Base-by-base conservation (phyloP, 2,797 vertebrate species). In the Enteromius radiatus region DNA sequence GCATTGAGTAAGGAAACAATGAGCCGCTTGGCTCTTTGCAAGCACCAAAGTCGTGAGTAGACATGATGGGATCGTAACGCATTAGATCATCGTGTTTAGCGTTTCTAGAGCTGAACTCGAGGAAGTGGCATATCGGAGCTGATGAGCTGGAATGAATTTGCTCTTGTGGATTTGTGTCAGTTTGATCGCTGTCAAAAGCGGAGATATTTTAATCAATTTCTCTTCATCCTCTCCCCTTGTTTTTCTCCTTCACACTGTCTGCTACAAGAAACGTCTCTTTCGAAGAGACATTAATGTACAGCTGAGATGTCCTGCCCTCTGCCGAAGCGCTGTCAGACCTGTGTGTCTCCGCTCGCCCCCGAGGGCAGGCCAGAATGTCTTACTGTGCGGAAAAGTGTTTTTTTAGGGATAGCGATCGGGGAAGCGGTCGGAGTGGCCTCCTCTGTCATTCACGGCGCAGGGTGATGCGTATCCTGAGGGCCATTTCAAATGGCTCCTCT, bases 401-500 rank as follows among this genome's bases (percentile, higher is more conserved):
- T 71, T 74, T 82, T 75, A 82, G 71, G 71, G 80, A 54, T 82
- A 67, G 80, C 12, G 70, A 82, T 82, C 36, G 61, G 47, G 47
- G 61, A 82, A 82, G 23, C 84, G 14, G 76, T 83, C 28, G 67
- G 63, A 85, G 81, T 76, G 74, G 77, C 83, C 75, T 85, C 83
- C 84, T 78, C 80, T 84, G 36, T 78, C 77, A 68, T 83, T 86
- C 82, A 76, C 82, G 65, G 80, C 86, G 54, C 78, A 85, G 85
- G 79, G 61, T 86, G 80, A 88, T 82, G 73, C 45, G 69, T 80
- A 81, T 88, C 68, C 84, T 83, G 65, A 84, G 82, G 84, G 76
- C 73, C 84, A 87, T 91, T 88, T 88, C 82, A 87, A 85, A 81
- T 64, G 78, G 75, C 74, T 76, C 70, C 28, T 56, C 36, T 85